phyloP scores from a whole-genome alignment of 2,113 vertebrate genomes.

The Chaenocephalus aceratus region DNA sequence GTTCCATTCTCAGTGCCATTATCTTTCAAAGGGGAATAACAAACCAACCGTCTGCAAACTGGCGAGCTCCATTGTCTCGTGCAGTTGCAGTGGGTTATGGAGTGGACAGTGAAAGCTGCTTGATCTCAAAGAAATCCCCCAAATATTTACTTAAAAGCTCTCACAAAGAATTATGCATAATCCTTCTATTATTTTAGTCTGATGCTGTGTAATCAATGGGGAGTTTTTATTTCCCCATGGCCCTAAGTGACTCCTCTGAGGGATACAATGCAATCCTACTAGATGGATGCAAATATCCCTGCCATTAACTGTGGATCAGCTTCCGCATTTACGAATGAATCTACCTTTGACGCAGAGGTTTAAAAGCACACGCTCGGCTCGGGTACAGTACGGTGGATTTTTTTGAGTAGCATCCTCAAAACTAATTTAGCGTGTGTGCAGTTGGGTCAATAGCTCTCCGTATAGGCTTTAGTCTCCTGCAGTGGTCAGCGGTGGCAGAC shows the following conservation, averaged over 20 bases:
- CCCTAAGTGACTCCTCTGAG: conserved; percentile 1
- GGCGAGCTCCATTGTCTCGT: conserved; percentile 58
- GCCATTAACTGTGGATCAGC: conserved; percentile 18
- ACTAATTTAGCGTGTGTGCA: conserved; percentile 44
- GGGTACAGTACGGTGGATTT: conserved; percentile 4
- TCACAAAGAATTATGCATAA: conserved; percentile 42
- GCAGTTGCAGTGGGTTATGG: conserved; percentile 17
- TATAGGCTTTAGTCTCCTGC: conserved; percentile 26
- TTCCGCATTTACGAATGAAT: not conserved
- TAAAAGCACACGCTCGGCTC: not conserved
- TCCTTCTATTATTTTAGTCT: conserved; percentile 38
- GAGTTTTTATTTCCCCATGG: conserved; percentile 6
- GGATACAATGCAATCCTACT: conserved; percentile 22
- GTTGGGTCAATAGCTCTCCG: conserved; percentile 30
- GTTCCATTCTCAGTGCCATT: conserved; percentile 19
- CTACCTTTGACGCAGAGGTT: not conserved
- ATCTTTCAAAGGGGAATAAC: conserved; percentile 45
- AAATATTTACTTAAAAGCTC: conserved; percentile 34
- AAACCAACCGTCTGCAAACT: conserved; percentile 44
- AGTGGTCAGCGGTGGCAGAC: conserved; percentile 44
- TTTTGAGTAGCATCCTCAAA: conserved; percentile 28
- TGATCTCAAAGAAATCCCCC: conserved; percentile 38
- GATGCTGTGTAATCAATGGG: conserved; percentile 34
- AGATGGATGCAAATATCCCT: conserved; percentile 35
- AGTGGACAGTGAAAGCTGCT: conserved; percentile 46